Evolutionary conservation across 1,140 invertebrate genomes (phyloP).

Genomic region (Ridgeia piscesae): DNA sequence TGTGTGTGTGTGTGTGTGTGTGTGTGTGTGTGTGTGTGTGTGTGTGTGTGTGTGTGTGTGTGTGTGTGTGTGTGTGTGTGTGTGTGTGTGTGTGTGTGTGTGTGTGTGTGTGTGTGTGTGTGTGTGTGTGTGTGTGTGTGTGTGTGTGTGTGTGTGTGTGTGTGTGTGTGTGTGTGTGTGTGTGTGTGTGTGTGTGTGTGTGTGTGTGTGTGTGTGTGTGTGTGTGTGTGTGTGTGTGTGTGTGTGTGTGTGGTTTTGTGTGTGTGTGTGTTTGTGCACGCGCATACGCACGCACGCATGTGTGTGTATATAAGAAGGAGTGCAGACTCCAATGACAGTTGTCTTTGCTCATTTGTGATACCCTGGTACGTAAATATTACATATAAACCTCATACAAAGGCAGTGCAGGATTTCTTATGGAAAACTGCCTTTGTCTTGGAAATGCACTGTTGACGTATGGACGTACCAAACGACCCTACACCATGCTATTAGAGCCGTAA

Average conservation of each 20-base stretch:
- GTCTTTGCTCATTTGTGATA: too few relatives aligned
- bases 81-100: background rate
- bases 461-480: background rate
- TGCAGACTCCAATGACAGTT: too few relatives aligned
- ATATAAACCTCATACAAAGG: too few relatives aligned
- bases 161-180: background rate
- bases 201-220: constrained; percentile 13
- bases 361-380: too few relatives aligned
- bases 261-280: background rate
- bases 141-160: constrained; percentile 6
- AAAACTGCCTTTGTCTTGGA: too few relatives aligned
- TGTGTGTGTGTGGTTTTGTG: background rate
- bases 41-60: too few relatives aligned
- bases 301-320: too few relatives aligned
- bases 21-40: background rate
- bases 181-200: background rate
- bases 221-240: background rate
- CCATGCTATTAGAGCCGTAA: background rate
- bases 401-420: too few relatives aligned
- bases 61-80: constrained; percentile 16
- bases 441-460: background rate
- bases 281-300: too few relatives aligned
- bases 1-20: background rate
- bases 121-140: background rate
- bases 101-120: background rate